A percentile compares a stretch with the other conserved stretches of the same genome.
phyloP scores from a whole-genome alignment of 2,888 invertebrate genomes.

The Leptinotarsa haldemani region DNA sequence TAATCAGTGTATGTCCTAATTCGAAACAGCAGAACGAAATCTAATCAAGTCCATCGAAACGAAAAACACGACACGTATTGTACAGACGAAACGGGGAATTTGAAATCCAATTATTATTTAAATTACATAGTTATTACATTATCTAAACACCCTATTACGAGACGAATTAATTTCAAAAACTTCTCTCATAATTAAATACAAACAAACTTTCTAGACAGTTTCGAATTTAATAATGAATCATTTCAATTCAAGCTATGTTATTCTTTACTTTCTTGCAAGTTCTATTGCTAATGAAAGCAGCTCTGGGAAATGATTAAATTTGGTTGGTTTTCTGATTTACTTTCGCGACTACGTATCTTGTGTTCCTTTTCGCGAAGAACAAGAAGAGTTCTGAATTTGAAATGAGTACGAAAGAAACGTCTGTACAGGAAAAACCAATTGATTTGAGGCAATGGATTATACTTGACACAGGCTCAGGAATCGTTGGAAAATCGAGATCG shows the following conservation, averaged over 20 bases:
- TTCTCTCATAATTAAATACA: constrained; percentile 61
- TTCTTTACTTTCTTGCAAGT: constrained; percentile 63
- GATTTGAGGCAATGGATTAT: constrained; percentile 54
- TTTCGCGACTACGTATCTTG: constrained; percentile 57
- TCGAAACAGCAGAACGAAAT: constrained; percentile 10
- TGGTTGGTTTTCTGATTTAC: constrained; percentile 62
- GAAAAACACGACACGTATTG: constrained; percentile 32
- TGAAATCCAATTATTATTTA: constrained; percentile 49
- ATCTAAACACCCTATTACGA: constrained; percentile 51
- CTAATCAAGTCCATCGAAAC: constrained; percentile 25
- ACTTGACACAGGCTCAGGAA: constrained; percentile 59
- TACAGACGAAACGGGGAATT: constrained; percentile 37
- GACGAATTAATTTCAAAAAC: constrained; percentile 58
- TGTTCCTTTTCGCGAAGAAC: constrained; percentile 43
- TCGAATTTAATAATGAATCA: constrained; percentile 63
- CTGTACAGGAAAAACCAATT: background rate
- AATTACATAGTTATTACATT: constrained; percentile 48
- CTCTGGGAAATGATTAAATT: constrained; percentile 63
- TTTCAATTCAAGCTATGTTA: constrained; percentile 62
- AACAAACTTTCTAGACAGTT: constrained; percentile 61
- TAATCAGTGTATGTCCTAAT: background rate
- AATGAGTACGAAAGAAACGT: background rate
- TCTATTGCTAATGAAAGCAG: constrained; percentile 63
- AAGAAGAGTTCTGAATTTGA: constrained; percentile 3
- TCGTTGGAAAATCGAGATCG: constrained; percentile 57